These are phyloP conservation scores for Gonatopus flavifemur DNA, from an alignment of 1,140 invertebrate species.

Conservation along the genomic window DNA sequence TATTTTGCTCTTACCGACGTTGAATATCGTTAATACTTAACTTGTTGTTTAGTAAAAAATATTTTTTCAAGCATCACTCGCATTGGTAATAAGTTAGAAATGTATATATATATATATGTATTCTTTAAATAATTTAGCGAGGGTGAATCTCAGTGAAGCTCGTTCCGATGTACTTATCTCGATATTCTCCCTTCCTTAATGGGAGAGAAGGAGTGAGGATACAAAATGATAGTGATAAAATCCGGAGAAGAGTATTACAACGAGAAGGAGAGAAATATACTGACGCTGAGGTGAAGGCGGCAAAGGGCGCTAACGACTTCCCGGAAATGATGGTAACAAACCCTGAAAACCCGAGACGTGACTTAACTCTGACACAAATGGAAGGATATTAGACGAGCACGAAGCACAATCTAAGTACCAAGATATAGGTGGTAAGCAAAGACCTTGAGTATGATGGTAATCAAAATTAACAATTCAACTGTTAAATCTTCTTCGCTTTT, in stretches of 20 bases:
- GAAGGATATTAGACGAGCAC: slow-evolving; percentile 30
- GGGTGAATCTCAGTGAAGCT: too few relatives aligned
- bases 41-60: too few relatives aligned
- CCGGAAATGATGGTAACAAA: slow-evolving; percentile 29
- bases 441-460: slow-evolving; percentile 24
- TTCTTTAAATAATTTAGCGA: too few relatives aligned
- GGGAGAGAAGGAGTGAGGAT: background rate
- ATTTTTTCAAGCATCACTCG: too few relatives aligned
- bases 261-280: slow-evolving; percentile 7
- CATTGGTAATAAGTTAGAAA: too few relatives aligned
- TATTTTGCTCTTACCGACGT: too few relatives aligned
- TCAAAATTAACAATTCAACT: slow-evolving; percentile 43
- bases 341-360: slow-evolving; percentile 25
- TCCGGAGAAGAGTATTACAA: background rate
- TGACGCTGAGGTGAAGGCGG: slow-evolving; percentile 2
- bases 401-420: slow-evolving; percentile 10
- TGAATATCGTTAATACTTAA: too few relatives aligned
- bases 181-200: background rate
- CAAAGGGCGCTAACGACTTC: slow-evolving; percentile 20
- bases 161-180: too few relatives aligned
- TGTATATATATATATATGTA: too few relatives aligned
- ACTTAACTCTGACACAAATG: slow-evolving; percentile 35
- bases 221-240: background rate
- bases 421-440: too few relatives aligned
- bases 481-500: too few relatives aligned